Evolutionary conservation across 1,140 invertebrate genomes (phyloP).

Genomic region (Leptopilina boulardi): DNA sequence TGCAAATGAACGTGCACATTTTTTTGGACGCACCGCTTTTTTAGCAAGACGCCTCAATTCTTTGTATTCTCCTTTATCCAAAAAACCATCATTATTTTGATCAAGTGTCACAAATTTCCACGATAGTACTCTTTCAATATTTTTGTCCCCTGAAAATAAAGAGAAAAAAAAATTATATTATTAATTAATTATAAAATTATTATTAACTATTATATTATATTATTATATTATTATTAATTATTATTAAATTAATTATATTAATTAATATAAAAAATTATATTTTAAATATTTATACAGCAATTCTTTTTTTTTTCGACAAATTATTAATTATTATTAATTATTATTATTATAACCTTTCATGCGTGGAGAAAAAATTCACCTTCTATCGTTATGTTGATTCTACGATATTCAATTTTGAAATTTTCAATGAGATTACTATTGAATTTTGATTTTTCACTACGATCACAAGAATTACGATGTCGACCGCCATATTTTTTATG

Average conservation of each 20-base stretch:
- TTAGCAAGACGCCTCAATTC: constrained; percentile 87
- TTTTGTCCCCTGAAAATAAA: constrained; percentile 66
- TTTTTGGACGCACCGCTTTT: constrained; percentile 90
- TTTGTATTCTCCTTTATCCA: constrained; percentile 88
- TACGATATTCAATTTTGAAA: constrained; percentile 86
- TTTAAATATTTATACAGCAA: too few species aligned
- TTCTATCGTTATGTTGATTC: constrained; percentile 70
- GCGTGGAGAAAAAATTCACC: constrained; percentile 53
- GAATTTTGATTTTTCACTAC: constrained; percentile 85
- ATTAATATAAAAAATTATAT: too few species aligned
- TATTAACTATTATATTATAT: too few species aligned
- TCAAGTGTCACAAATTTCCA: constrained; percentile 94
- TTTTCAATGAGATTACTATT: constrained; percentile 88
- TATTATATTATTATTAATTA: too few species aligned
- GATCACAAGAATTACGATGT: constrained; percentile 79
- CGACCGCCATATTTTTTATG: constrained; percentile 61
- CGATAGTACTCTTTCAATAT: constrained; percentile 79
- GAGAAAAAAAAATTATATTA: background rate
- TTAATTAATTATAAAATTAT: too few species aligned
- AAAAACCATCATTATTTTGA: constrained; percentile 82
- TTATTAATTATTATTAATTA: too few species aligned
- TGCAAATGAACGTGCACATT: constrained; percentile 92
- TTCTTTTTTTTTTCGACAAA: too few species aligned
- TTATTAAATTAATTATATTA: too few species aligned
- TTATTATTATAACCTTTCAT: too few species aligned